phyloP scores from a whole-genome alignment of 2,888 invertebrate species.

The Lasioglossum villosulum region DNA sequence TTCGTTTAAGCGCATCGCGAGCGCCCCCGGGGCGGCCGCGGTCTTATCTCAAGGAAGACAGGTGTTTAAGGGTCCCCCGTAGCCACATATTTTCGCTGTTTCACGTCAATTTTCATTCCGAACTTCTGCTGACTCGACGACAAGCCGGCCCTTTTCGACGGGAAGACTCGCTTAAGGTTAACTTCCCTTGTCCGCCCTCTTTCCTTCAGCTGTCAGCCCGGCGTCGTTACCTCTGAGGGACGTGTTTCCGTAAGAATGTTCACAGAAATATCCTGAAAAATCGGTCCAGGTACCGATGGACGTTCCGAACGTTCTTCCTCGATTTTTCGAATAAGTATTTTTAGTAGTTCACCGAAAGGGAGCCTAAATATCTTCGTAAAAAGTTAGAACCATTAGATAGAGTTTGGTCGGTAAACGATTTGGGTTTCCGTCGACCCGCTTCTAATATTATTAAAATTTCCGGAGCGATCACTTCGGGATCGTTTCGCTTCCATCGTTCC shows the following conservation, averaged over 20 bases:
- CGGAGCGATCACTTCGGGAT: background rate
- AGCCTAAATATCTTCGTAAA: background rate
- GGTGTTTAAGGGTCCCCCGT: conserved; percentile 62
- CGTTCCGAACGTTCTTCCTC: background rate
- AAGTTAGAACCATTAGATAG: background rate
- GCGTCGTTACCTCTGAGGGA: background rate
- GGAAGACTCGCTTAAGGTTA: conserved; percentile 31
- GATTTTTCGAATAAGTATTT: background rate
- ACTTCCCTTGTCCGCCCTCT: conserved; percentile 30
- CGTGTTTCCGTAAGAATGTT: background rate
- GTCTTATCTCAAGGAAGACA: conserved; percentile 62
- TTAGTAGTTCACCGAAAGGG: background rate
- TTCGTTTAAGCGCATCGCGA: conserved; percentile 67
- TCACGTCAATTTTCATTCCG: conserved; percentile 73
- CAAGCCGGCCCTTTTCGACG: background rate
- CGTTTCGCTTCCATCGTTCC: background rate
- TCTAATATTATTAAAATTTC: conserved; percentile 6
- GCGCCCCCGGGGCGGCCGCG: conserved; percentile 52
- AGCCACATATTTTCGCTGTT: conserved; percentile 68
- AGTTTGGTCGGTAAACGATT: background rate
- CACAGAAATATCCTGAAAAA: background rate
- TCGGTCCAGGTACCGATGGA: background rate
- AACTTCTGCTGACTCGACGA: conserved; percentile 58
- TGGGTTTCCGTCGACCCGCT: background rate
- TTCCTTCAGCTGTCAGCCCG: background rate